Evolutionary conservation across 2,888 invertebrate species (phyloP).

Genomic region (Hermaeophaga mercurialis): DNA sequence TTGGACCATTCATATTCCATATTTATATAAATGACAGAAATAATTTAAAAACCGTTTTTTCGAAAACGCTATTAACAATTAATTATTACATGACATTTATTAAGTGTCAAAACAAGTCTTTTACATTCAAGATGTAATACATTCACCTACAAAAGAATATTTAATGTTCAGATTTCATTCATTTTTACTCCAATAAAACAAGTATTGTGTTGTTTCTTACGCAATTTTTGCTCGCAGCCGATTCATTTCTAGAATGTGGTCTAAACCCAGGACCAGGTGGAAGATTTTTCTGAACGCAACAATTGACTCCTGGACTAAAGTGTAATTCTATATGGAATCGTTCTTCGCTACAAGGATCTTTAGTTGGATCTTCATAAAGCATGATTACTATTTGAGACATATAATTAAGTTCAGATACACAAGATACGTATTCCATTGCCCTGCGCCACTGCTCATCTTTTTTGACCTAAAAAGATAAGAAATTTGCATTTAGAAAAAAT

Average conservation of each 20-base stretch:
- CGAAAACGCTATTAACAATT: no score
- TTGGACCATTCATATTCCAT: no score
- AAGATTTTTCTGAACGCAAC: constrained; percentile 92
- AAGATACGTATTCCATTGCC: constrained; percentile 97
- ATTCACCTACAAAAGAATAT: no score
- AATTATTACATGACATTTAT: no score
- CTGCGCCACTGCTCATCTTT: constrained; percentile 98
- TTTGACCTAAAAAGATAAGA: constrained; percentile 35
- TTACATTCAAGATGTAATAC: no score
- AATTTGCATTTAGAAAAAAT: no score
- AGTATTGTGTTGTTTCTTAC: no score
- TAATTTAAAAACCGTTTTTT: no score
- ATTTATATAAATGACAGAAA: no score
- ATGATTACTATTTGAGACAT: constrained; percentile 99
- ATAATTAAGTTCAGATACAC: constrained; percentile 98
- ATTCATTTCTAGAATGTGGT: constrained; percentile 88
- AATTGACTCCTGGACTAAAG: constrained; percentile 98
- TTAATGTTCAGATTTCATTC: no score
- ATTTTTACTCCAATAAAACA: no score
- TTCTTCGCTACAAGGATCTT: constrained; percentile 89
- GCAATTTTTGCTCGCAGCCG: constrained; percentile 65
- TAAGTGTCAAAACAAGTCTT: no score
- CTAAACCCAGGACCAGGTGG: constrained; percentile 93
- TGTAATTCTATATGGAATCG: constrained; percentile 98
- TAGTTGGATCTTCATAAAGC: constrained; percentile 98